These are phyloP conservation scores for Pseudococcus longispinus DNA, from an alignment of 2,888 invertebrate genomes.

Conservation along the genomic window DNA sequence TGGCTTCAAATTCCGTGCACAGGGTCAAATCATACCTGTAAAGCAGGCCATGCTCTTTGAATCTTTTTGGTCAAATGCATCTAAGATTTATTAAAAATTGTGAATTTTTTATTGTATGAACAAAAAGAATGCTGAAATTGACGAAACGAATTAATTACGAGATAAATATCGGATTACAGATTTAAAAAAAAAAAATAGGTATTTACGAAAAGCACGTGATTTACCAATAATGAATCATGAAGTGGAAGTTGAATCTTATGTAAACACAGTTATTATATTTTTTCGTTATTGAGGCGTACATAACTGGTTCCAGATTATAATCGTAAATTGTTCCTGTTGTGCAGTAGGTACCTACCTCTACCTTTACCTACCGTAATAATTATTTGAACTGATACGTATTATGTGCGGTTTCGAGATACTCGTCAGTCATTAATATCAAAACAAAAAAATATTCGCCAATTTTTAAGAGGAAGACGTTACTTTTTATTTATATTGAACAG, in stretches of 20 bases:
- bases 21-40: too few species aligned
- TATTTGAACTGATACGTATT: background rate
- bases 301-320: background rate
- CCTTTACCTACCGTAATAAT: background rate
- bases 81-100: too few species aligned
- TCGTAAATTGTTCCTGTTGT: background rate
- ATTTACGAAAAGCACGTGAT: background rate
- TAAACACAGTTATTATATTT: background rate
- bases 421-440: background rate
- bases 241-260: constrained; percentile 11
- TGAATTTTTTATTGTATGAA: too few species aligned
- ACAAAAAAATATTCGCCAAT: background rate
- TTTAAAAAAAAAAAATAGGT: background rate
- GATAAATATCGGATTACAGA: background rate
- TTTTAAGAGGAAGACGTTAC: background rate
- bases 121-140: too few species aligned
- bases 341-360: background rate
- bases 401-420: background rate
- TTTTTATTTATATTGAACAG: background rate
- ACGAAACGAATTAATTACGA: too few species aligned
- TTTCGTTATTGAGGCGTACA: background rate
- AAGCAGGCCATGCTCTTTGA: too few species aligned
- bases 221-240: background rate
- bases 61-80: too few species aligned
- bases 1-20: too few species aligned